Base-by-base conservation (phyloP, 1,140 invertebrate genomes). In the Cherax destructor region DNA sequence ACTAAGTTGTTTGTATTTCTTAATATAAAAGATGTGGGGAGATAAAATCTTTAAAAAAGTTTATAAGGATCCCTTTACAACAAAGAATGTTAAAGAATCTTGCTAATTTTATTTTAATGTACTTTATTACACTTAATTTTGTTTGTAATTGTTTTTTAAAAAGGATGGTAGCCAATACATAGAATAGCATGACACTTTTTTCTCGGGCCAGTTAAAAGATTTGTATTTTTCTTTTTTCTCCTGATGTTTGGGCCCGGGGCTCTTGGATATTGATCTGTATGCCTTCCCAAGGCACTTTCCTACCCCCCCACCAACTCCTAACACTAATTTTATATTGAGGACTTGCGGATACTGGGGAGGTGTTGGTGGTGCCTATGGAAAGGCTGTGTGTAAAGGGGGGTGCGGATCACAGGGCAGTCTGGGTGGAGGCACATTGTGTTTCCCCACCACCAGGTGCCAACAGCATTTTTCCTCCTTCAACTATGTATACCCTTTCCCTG, bases 311-410 rank as follows among this genome's bases (percentile, higher is more conserved):
- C 88, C 88, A 84, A 74, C 88, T 65, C 88, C 88, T 76, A 76
- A 21, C 81, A 83, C 81, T 85, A 56, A 84, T 13, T 21, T 91
- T 83, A 47, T 65, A n/a, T n/a, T 85, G 61, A 69, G 61, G 81
- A 80, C 30, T 74, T 85, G 83, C 85, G 79, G 69, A 85, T 91
- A 91, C 52, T 90, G 74, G 65, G 88, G 83, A 85, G 88, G 83
- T 91, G 88, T 91, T 91, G 88, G 76, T 91, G 88, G 81, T 91
- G 88, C 81, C 88, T 85, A 83, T 79, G 88, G 88, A 85, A 91
- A 91, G 88, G 88, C 88, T 91, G 88, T 91, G 88, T 91, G 88
- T 91, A 83, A 50, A 24, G 80, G 78, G 76, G 85, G 88, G 83
- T 91, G 88, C 83, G 81, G 88, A 65, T 76, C 88, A 84, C 83